Evolutionary conservation across 1,140 invertebrate genomes (phyloP), one percentile per base, ranked within the genome.

Genomic region (Anastrepha obliqua): DNA sequence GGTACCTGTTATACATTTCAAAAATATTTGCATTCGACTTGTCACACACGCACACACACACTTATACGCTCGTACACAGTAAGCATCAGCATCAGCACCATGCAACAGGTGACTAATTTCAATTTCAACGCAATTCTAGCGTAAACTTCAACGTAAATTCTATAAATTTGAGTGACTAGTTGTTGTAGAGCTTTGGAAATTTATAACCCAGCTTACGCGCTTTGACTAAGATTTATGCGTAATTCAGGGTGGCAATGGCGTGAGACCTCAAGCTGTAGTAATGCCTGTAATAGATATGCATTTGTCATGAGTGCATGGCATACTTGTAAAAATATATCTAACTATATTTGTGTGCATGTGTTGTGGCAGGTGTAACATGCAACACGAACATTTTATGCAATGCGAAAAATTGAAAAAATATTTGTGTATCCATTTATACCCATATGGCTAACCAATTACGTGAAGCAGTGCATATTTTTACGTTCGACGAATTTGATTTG

Each of bases 151-250:
- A 62, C n/a, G 13, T 13, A n/a, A 62, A 55, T 55, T 6, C 20
- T 11, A 3, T 64, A 20, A 64, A 70, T 70, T 44, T 7, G 42
- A 51, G 15, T 47, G 42, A 51, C 39, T 74, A 47, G 44, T 74
- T 47, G 13, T n/a, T 17, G 70, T 47, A 47, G 70, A 39, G 11
- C 39, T 67, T 74, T n/a, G 11, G 0, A 44, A 74, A 74, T 47
- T 74, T 74, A 74, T 74, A 17, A 6, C 13, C 5, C 44, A 44
- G 5, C 44, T 74, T 51, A 74, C 44, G 44, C 44, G 29, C 70
- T 74, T 47, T 51, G 70, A 51, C 70, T 74, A 74, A 74, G 70
- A 74, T 74, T 74, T 74, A 74, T 74, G 70, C 44, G 70, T 74
- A 74, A 74, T 17, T 44, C 70, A 47, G 29, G 29, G 65, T 67